Conservation (phyloP, 2,888 invertebrate genomes). For the Aquatica leii region DNA sequence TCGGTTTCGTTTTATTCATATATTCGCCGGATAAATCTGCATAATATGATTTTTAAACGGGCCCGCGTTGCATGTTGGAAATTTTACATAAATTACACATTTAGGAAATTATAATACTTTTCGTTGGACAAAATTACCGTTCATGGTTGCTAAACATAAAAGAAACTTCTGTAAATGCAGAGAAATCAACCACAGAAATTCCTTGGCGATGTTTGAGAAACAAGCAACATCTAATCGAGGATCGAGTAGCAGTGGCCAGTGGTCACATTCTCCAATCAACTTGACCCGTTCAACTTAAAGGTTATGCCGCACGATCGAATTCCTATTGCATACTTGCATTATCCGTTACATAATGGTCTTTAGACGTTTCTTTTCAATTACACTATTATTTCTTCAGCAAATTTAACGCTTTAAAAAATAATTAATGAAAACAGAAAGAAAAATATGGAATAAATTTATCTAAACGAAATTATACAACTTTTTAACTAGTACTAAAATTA, state of each 20-base stretch:
- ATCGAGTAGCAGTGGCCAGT: constrained; percentile 41
- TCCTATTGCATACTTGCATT: constrained; percentile 41
- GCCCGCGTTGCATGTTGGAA: too few species aligned
- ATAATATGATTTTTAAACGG: too few species aligned
- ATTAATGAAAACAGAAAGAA: too few species aligned
- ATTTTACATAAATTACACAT: too few species aligned
- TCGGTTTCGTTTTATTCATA: background rate
- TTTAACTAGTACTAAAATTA: too few species aligned
- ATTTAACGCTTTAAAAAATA: too few species aligned
- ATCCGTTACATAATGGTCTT: constrained; percentile 16
- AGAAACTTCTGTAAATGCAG: constrained; percentile 37
- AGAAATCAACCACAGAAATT: constrained; percentile 55
- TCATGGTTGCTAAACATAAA: constrained; percentile 9
- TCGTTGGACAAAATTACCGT: background rate
- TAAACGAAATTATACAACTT: too few species aligned
- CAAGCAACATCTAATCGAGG: constrained; percentile 46
- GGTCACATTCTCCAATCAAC: constrained; percentile 58
- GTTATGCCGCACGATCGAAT: constrained; percentile 42
- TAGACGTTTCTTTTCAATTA: too few species aligned
- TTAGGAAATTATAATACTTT: too few species aligned
- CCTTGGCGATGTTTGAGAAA: constrained; percentile 58
- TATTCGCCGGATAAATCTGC: background rate
- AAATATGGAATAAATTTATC: too few species aligned
- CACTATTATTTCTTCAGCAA: too few species aligned
- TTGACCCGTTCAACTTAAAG: constrained; percentile 55